These are phyloP conservation scores for Etheostoma perlongum DNA, from an alignment of 2,797 vertebrate genomes.

Conservation along the genomic window DNA sequence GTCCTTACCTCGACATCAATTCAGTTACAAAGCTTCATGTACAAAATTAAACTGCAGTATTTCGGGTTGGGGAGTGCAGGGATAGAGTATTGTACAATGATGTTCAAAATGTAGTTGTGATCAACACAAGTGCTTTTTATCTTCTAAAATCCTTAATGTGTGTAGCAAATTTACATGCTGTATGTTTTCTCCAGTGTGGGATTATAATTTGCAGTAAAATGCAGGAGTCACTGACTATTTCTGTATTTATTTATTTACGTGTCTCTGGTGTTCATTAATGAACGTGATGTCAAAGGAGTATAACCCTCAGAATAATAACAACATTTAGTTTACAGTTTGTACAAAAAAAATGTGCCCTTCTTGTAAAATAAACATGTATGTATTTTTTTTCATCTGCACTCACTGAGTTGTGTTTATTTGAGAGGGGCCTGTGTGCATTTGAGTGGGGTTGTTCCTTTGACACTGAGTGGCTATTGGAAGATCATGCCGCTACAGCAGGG, in stretches of 20 bases:
- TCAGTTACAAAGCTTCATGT: slow-evolving; percentile 65
- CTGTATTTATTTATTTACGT: slow-evolving; percentile 75
- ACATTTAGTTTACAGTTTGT: slow-evolving; percentile 86
- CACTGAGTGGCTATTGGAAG: slow-evolving; percentile 66
- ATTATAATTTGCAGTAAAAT: slow-evolving; percentile 70
- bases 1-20: slow-evolving; percentile 69
- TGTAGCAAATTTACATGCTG: slow-evolving; percentile 79
- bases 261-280: slow-evolving; percentile 79
- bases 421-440: background rate
- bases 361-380: slow-evolving; percentile 86
- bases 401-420: slow-evolving; percentile 43
- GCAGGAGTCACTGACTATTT: slow-evolving; percentile 65
- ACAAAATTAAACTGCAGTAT: slow-evolving; percentile 67
- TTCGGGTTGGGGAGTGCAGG: slow-evolving; percentile 50
- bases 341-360: slow-evolving; percentile 81
- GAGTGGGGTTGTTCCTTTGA: slow-evolving; percentile 41
- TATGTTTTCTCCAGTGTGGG: slow-evolving; percentile 75
- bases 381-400: slow-evolving; percentile 62
- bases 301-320: slow-evolving; percentile 74
- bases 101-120: slow-evolving; percentile 86
- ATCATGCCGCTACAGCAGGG: slow-evolving; percentile 64
- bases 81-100: slow-evolving; percentile 82
- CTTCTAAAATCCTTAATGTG: slow-evolving; percentile 80
- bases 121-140: slow-evolving; percentile 88
- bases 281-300: slow-evolving; percentile 80